These are phyloP conservation scores for Kradibia gibbosae DNA, from an alignment of 1,140 invertebrate genomes.

Conservation along the genomic window DNA sequence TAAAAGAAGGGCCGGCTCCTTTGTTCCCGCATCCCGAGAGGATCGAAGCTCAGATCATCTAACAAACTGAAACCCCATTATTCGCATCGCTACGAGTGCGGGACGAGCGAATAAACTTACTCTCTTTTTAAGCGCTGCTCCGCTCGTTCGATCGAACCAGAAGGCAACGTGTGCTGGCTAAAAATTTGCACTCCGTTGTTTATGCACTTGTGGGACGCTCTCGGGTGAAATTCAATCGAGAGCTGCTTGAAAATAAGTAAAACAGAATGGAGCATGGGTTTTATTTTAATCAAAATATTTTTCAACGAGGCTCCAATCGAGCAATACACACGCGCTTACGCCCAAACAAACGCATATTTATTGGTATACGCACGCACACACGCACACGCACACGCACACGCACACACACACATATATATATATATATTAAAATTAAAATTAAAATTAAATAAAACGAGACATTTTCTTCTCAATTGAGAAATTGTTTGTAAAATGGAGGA, in stretches of 20 bases:
- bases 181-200: conserved; percentile 24
- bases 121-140: background rate
- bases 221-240: conserved; percentile 5
- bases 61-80: conserved; percentile 37
- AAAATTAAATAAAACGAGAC: too few relatives aligned
- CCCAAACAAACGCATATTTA: too few relatives aligned
- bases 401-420: too few relatives aligned
- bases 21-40: background rate
- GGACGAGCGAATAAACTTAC: conserved; percentile 12
- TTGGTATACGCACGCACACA: too few relatives aligned
- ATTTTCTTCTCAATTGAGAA: too few relatives aligned
- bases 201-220: background rate
- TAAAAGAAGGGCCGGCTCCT: conserved; percentile 16
- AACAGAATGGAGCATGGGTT: background rate
- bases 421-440: too few relatives aligned
- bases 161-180: conserved; percentile 16
- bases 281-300: too few relatives aligned
- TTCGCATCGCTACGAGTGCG: conserved; percentile 17
- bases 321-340: too few relatives aligned
- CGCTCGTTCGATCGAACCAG: conserved; percentile 2
- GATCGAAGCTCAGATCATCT: conserved; percentile 11
- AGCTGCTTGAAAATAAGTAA: too few relatives aligned
- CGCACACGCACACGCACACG: too few relatives aligned
- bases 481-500: too few relatives aligned
- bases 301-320: too few relatives aligned